Percentiles rank a stretch among this genome's conserved stretches.
phyloP scores from a whole-genome alignment of 2,888 invertebrate species.

The Acrocyrtus sp. region DNA sequence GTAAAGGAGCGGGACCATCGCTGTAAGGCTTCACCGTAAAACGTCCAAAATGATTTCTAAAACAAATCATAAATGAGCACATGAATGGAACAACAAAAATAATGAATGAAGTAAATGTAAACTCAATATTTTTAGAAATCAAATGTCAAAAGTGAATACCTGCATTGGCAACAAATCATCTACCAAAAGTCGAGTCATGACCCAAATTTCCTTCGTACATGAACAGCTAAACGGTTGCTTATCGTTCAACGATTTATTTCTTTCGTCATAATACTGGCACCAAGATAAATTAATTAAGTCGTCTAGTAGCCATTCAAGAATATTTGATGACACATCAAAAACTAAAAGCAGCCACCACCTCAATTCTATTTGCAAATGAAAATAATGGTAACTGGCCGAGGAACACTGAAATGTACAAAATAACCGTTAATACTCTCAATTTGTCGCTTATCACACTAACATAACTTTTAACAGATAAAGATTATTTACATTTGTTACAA shows the following conservation, averaged over 20 bases:
- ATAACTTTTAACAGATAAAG: not conserved
- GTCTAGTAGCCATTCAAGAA: conserved; percentile 52
- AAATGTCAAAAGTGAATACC: too few species aligned
- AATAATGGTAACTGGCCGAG: conserved; percentile 69
- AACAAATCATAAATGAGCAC: too few species aligned
- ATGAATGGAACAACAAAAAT: conserved; percentile 1
- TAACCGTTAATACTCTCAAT: not conserved
- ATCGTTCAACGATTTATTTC: conserved; percentile 64
- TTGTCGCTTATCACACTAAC: not conserved
- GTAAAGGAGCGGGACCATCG: not conserved
- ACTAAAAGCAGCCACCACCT: conserved; percentile 68
- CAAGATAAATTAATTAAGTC: conserved; percentile 55
- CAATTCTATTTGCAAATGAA: conserved; percentile 69
- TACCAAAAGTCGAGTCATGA: conserved; percentile 68
- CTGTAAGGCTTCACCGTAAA: conserved; percentile 12
- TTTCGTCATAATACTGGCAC: conserved; percentile 33
- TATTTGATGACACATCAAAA: conserved; percentile 24
- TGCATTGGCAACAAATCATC: conserved; percentile 64
- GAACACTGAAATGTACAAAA: conserved; percentile 65
- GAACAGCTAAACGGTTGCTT: conserved; percentile 71
- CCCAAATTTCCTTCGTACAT: conserved; percentile 73
- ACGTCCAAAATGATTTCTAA: conserved; percentile 27
- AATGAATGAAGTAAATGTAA: not conserved
- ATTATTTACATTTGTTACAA: conserved; percentile 6
- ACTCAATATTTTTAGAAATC: too few species aligned